phyloP scores from a whole-genome alignment of 2,113 vertebrate genomes.

The Thamnophis sirtalis region DNA sequence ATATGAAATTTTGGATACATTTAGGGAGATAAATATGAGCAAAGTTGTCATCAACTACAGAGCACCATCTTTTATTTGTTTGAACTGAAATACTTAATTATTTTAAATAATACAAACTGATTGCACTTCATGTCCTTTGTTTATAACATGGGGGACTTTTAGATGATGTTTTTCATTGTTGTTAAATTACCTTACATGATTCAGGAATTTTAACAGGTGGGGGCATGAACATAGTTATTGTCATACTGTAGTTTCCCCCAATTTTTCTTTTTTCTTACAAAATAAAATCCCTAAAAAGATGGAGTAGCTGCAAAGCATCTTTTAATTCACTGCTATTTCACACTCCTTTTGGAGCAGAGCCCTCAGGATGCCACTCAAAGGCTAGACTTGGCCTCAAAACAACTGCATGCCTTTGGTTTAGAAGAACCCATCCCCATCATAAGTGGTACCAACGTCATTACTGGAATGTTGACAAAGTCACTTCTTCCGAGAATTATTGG shows the following conservation, averaged over 20 bases:
- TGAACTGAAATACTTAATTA: neutral
- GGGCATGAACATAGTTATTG: neutral
- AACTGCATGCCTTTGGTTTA: neutral
- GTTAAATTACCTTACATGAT: neutral
- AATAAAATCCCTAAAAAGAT: neutral
- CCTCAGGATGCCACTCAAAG: neutral
- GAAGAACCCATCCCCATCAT: neutral
- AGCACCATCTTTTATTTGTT: neutral
- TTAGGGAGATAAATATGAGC: neutral
- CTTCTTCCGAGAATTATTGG: neutral
- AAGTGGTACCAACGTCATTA: neutral
- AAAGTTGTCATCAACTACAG: neutral
- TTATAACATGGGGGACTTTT: neutral
- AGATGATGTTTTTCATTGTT: neutral
- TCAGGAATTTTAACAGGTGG: neutral
- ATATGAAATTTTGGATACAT: neutral
- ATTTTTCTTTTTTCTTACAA: neutral
- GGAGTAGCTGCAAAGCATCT: neutral
- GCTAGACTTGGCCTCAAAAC: neutral
- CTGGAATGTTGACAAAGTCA: neutral
- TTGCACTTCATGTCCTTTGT: neutral
- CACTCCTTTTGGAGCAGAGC: neutral
- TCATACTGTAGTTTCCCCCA: neutral
- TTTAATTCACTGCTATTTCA: neutral
- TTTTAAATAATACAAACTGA: neutral